A percentile compares a stretch with the other conserved stretches of the same genome.
Evolutionary conservation across 2,113 vertebrate genomes (phyloP).

Genomic region (Dicaeum eximium): DNA sequence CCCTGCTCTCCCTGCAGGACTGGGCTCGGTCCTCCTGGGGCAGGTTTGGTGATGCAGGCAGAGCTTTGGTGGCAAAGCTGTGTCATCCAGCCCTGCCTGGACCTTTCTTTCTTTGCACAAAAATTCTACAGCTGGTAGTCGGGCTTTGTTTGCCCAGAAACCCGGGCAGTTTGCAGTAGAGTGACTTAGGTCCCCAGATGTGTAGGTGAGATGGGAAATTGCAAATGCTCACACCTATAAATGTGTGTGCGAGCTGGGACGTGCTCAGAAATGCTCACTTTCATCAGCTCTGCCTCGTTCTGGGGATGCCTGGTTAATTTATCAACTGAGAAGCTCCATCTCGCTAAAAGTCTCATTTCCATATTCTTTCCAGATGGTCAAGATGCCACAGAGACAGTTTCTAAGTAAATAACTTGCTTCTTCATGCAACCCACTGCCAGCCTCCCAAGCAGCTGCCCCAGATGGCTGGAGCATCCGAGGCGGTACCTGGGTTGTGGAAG

Average conservation of each 20-base stretch:
- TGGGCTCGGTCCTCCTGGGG: background rate
- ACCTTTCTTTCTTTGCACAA: fast-evolving
- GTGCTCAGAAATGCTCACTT: background rate
- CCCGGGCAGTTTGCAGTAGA: background rate
- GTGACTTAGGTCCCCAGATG: background rate
- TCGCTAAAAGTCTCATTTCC: slow-evolving; percentile 38
- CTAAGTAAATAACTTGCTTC: slow-evolving; percentile 48
- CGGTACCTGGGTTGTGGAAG: background rate
- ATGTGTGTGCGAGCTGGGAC: background rate
- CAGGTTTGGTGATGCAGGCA: background rate
- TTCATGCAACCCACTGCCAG: background rate
- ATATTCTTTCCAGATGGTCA: slow-evolving; percentile 67
- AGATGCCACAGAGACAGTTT: slow-evolving; percentile 54
- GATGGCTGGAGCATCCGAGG: background rate
- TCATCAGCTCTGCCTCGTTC: background rate
- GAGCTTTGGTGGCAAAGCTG: background rate
- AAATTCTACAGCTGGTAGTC: background rate
- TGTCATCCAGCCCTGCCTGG: background rate
- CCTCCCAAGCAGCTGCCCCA: background rate
- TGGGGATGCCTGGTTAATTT: slow-evolving; percentile 29
- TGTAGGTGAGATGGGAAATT: background rate
- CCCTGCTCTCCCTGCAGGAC: background rate
- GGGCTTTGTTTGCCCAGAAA: background rate
- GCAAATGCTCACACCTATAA: background rate
- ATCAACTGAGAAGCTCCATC: background rate